These are phyloP conservation scores for Trichogramma evanescens DNA, from an alignment of 2,888 invertebrate genomes.

Conservation along the genomic window DNA sequence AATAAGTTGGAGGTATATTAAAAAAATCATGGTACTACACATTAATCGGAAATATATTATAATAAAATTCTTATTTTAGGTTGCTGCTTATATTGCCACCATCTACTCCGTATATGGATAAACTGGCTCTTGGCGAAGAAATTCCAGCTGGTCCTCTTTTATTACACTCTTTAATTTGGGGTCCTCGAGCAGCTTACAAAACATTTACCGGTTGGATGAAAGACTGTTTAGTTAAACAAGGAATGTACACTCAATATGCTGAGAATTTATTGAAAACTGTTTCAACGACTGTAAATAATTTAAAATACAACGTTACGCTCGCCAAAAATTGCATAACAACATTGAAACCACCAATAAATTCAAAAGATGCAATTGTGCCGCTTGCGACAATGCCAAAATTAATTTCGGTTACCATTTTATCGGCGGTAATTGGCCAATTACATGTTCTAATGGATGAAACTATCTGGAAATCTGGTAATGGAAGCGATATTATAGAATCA, in stretches of 20 bases:
- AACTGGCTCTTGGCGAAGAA: slow-evolving; percentile 61
- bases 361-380: slow-evolving; percentile 41
- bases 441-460: slow-evolving; percentile 57
- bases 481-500: slow-evolving; percentile 38
- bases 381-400: slow-evolving; percentile 57
- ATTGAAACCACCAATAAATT: slow-evolving; percentile 49
- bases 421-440: slow-evolving; percentile 69
- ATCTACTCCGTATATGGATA: slow-evolving; percentile 79
- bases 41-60: not conserved
- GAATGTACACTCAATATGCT: slow-evolving; percentile 73
- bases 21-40: not conserved
- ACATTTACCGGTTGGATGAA: slow-evolving; percentile 84
- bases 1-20: slow-evolving; percentile 66
- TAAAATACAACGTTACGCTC: slow-evolving; percentile 57
- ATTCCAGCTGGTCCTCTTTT: slow-evolving; percentile 64
- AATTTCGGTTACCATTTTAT: slow-evolving; percentile 67
- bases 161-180: slow-evolving; percentile 83
- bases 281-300: slow-evolving; percentile 61
- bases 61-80: slow-evolving; percentile 44
- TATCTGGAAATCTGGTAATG: slow-evolving; percentile 37
- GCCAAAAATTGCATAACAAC: slow-evolving; percentile 56
- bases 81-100: slow-evolving; percentile 81
- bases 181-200: slow-evolving; percentile 76
- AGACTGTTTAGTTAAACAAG: slow-evolving; percentile 84
- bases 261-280: slow-evolving; percentile 68